Conservation (phyloP, 2,113 vertebrate species). For the Pseudonaja textilis region DNA sequence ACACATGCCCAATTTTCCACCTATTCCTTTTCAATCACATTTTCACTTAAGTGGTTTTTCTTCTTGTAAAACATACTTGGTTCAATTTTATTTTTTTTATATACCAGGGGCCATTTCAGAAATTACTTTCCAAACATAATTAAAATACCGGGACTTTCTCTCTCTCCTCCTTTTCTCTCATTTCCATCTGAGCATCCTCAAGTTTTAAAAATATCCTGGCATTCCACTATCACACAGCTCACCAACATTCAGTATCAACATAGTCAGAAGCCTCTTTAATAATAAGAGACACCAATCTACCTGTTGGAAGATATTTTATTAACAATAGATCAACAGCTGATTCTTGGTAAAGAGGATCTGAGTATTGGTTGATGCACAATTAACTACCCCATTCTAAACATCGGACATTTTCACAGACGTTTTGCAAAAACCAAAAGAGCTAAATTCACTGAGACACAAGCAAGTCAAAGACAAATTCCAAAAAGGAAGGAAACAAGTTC, state of each 20-base stretch:
- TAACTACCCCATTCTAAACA: background rate
- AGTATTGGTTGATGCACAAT: background rate
- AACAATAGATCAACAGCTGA: background rate
- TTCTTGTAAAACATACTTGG: rapidly evolving
- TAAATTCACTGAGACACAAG: conserved; percentile 32
- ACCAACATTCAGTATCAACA: background rate
- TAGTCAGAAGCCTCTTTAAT: conserved; percentile 23
- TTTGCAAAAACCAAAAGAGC: background rate
- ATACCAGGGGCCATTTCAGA: background rate
- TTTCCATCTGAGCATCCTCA: conserved; percentile 45
- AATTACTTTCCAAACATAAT: background rate
- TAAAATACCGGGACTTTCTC: background rate
- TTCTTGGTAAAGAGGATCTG: background rate
- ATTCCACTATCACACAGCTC: rapidly evolving
- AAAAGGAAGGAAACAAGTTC: conserved; percentile 40
- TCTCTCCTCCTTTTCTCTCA: rapidly evolving
- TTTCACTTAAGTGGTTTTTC: background rate
- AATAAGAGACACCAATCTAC: background rate
- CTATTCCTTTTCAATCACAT: background rate
- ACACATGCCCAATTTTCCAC: rapidly evolving
- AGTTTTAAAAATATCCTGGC: background rate
- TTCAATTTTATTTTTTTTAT: background rate
- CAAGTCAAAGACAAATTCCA: conserved; percentile 36
- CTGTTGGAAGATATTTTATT: background rate
- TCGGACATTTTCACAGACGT: background rate